These are phyloP conservation scores for Antechinus stuartii DNA, from an alignment of 2,113 vertebrate species.

Conservation along the genomic window DNA sequence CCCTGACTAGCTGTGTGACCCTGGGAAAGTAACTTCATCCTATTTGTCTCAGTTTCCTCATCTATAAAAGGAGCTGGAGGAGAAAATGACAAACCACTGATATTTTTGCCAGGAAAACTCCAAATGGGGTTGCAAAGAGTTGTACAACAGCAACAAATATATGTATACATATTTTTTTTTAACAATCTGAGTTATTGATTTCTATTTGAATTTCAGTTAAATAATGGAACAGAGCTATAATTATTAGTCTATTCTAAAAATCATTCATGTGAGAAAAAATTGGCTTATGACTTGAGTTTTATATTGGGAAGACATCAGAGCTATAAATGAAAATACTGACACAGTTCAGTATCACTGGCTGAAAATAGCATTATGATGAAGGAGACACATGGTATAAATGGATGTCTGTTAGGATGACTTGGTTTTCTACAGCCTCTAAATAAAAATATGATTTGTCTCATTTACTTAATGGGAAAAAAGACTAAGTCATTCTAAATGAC, in stretches of 20 bases:
- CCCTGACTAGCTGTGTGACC: not conserved
- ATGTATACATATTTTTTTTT: not conserved
- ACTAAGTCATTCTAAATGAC: conserved; percentile 22
- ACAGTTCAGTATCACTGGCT: conserved; percentile 38
- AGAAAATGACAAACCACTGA: not conserved
- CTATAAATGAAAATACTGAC: conserved; percentile 13
- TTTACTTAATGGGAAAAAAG: conserved; percentile 53
- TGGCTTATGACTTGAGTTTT: not conserved
- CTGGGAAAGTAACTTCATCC: not conserved
- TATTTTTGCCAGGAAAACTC: not conserved
- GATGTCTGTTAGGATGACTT: conserved; percentile 25
- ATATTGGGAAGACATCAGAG: conserved; percentile 25
- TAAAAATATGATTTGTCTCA: conserved; percentile 3
- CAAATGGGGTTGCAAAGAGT: not conserved
- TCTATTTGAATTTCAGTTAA: conserved; percentile 46
- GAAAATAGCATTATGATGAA: conserved; percentile 45
- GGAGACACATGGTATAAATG: not conserved
- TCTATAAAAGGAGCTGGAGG: not conserved
- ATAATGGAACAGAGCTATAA: conserved; percentile 1
- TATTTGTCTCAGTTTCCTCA: not conserved
- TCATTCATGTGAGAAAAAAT: not conserved
- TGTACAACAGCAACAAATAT: not conserved
- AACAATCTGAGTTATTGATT: conserved; percentile 26
- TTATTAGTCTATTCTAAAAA: conserved; percentile 30
- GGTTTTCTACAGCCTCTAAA: conserved; percentile 13